phyloP scores from a whole-genome alignment of 1,140 invertebrate genomes.

The Heterodera schachtii region DNA sequence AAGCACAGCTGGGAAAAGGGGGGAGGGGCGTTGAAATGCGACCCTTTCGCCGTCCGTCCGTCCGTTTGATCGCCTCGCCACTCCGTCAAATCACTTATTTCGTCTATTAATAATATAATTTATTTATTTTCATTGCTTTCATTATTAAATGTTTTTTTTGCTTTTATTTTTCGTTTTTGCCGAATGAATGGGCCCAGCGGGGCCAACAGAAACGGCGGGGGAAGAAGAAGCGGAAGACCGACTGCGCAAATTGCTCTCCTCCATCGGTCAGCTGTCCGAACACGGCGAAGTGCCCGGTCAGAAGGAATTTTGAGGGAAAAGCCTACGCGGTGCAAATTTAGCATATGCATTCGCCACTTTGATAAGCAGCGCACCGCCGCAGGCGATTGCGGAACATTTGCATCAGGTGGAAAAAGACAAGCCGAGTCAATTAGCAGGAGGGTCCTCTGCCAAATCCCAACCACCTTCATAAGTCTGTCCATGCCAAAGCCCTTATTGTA shows the following conservation, averaged over 20 bases:
- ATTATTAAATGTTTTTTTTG: too few species aligned
- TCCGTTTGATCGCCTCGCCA: too few species aligned
- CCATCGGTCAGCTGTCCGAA: conserved; percentile 29
- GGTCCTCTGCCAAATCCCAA: too few species aligned
- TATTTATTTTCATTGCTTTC: too few species aligned
- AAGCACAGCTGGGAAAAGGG: too few species aligned
- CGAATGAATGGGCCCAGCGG: conserved; percentile 1
- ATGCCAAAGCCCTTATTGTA: too few species aligned
- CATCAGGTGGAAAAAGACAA: conserved; percentile 4
- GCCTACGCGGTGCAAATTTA: not conserved
- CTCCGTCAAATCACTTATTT: too few species aligned
- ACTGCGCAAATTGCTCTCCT: conserved; percentile 30
- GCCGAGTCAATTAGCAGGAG: too few species aligned
- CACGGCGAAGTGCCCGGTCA: conserved; percentile 39
- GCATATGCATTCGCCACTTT: conserved; percentile 33
- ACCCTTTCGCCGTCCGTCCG: too few species aligned
- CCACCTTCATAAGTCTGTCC: too few species aligned
- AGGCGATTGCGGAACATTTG: conserved; percentile 38
- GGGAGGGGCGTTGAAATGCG: too few species aligned
- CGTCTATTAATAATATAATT: too few species aligned
- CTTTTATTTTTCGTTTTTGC: not conserved
- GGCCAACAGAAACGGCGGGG: not conserved
- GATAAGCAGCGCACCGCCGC: conserved; percentile 34
- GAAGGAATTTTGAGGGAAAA: not conserved
- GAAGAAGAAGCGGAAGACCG: conserved; percentile 10